A percentile compares a stretch with the other conserved stretches of the same genome.
Conservation (phyloP, 2,797 vertebrate species). For the Arctocebus calabarensis region DNA sequence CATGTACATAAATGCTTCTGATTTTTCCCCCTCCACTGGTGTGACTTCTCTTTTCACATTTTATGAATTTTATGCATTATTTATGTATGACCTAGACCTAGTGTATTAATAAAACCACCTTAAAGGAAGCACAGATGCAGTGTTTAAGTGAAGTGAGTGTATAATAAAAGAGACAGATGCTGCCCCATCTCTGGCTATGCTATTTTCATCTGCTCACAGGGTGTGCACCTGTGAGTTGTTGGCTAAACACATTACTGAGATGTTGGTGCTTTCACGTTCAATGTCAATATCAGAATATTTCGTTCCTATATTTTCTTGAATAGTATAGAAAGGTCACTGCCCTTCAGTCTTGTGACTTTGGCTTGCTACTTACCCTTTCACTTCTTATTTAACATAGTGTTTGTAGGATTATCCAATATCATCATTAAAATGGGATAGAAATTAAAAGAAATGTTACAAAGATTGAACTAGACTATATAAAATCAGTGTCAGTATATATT, state of each 20-base stretch:
- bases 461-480: not conserved
- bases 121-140: slow-evolving; percentile 48
- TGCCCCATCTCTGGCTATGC: not conserved
- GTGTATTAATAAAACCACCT: slow-evolving; percentile 35
- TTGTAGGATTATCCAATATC: not conserved
- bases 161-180: slow-evolving; percentile 22
- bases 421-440: not conserved
- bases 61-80: not conserved
- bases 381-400: not conserved
- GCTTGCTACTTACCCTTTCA: not conserved
- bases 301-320: not conserved
- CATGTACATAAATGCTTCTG: not conserved
- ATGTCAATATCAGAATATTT: not conserved
- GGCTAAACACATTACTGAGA: not conserved
- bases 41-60: not conserved
- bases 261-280: slow-evolving; percentile 7
- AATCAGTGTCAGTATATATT: not conserved
- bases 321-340: not conserved
- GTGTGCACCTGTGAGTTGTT: slow-evolving; percentile 7
- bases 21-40: not conserved
- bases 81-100: slow-evolving; percentile 44
- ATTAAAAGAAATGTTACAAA: not conserved
- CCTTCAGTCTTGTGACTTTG: not conserved
- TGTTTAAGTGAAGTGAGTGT: not conserved
- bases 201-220: slow-evolving; percentile 16